Evolutionary conservation across 2,888 invertebrate species (phyloP).

Genomic region (Deilephila porcellus): DNA sequence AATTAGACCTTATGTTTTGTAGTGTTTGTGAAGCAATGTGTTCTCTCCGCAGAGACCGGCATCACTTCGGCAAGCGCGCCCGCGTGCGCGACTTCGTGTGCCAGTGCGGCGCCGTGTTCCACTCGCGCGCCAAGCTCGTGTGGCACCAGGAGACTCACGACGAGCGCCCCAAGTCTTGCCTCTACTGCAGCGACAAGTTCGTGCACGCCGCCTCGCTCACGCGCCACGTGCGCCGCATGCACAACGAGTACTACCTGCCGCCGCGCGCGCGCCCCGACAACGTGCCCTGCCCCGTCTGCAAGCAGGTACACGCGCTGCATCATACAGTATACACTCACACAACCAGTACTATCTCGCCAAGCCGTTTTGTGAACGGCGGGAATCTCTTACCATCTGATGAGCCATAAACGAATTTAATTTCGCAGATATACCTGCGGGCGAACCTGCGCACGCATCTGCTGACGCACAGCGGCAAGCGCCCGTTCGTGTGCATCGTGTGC

Average conservation of each 20-base stretch:
- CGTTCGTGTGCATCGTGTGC: slow-evolving; percentile 93
- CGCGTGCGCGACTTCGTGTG: slow-evolving; percentile 89
- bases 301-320: slow-evolving; percentile 64
- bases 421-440: slow-evolving; percentile 88
- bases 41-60: slow-evolving; percentile 81
- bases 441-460: slow-evolving; percentile 92
- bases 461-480: slow-evolving; percentile 90
- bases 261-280: slow-evolving; percentile 77
- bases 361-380: no score
- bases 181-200: slow-evolving; percentile 94
- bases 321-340: not conserved
- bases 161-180: slow-evolving; percentile 92
- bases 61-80: slow-evolving; percentile 89
- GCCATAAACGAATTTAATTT: not conserved
- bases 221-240: slow-evolving; percentile 92
- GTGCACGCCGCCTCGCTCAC: slow-evolving; percentile 93
- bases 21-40: no score
- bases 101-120: slow-evolving; percentile 92
- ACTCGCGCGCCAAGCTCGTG: slow-evolving; percentile 91
- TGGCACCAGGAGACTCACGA: slow-evolving; percentile 96
- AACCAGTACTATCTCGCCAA: not conserved
- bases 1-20: no score
- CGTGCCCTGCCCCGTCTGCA: slow-evolving; percentile 91
- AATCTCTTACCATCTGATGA: not conserved
- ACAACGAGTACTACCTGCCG: slow-evolving; percentile 90